Conservation (phyloP, 2,113 vertebrate genomes). For the Nyctereutes procyonoides region DNA sequence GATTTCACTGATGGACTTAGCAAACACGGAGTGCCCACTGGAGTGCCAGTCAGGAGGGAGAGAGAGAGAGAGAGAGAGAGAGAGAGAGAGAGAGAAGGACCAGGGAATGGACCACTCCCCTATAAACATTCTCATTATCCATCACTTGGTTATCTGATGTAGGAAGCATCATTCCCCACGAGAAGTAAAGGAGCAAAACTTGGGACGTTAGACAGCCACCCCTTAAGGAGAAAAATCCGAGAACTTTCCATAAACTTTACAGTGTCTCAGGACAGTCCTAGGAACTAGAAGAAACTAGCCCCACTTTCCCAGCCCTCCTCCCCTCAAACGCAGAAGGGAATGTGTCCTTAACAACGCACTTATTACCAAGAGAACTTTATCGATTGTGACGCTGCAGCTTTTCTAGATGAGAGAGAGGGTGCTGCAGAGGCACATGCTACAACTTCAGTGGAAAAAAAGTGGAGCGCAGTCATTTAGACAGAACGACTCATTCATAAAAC, state of each 20-base stretch:
- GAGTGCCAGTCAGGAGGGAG: background rate
- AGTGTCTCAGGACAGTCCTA: background rate
- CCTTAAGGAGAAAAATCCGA: background rate
- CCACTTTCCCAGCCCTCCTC: background rate
- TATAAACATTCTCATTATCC: background rate
- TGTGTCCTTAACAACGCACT: background rate
- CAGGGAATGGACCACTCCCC: background rate
- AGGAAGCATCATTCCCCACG: background rate
- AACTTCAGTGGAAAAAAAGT: conserved; percentile 25
- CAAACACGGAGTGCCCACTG: background rate
- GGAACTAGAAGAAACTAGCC: conserved; percentile 32
- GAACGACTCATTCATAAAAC: background rate
- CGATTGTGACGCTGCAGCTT: background rate
- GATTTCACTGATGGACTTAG: background rate
- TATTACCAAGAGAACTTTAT: background rate
- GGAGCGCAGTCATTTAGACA: background rate
- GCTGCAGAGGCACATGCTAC: background rate
- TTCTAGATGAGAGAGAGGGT: background rate
- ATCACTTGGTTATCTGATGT: background rate
- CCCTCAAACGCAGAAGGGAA: background rate
- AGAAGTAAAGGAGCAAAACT: conserved; percentile 44
- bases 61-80: conserved; percentile 1
- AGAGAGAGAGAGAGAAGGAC: conserved; percentile 1
- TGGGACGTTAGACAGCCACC: conserved; percentile 30
- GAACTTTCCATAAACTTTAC: conserved; percentile 28